Conservation (phyloP, 2,888 invertebrate species). For the Rapana venosa region DNA sequence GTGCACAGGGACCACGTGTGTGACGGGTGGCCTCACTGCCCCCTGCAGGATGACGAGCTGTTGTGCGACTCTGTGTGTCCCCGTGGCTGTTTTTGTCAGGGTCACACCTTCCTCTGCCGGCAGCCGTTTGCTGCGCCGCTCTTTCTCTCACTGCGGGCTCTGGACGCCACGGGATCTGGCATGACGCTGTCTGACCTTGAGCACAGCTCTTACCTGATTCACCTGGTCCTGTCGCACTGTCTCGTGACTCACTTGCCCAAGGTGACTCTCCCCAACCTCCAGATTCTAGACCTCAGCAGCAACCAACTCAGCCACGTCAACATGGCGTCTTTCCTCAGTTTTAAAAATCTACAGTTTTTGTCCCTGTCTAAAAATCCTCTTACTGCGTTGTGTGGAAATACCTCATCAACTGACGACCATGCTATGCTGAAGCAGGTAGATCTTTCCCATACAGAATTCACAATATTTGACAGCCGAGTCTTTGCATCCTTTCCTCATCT, state of each 20-base stretch:
- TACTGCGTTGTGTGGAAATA: neutral
- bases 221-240: no score
- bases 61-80: neutral
- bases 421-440: neutral
- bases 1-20: neutral
- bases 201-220: neutral
- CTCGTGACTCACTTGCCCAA: neutral
- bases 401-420: neutral
- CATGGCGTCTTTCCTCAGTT: neutral
- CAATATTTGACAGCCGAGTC: neutral
- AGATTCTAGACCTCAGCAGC: neutral
- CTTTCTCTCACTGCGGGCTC: neutral
- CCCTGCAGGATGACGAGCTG: neutral
- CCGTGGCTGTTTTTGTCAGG: neutral
- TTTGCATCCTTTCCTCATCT: neutral
- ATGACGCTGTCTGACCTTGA: neutral
- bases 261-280: neutral
- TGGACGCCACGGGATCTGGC: neutral
- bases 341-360: neutral
- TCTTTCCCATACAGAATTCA: neutral
- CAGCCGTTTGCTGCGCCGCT: neutral
- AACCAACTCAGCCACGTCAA: neutral
- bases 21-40: conserved; percentile 3
- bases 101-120: neutral
- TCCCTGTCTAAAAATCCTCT: neutral